Evolutionary conservation across 2,888 invertebrate species (phyloP).

Genomic region (Eudasyphora cyanicolor): DNA sequence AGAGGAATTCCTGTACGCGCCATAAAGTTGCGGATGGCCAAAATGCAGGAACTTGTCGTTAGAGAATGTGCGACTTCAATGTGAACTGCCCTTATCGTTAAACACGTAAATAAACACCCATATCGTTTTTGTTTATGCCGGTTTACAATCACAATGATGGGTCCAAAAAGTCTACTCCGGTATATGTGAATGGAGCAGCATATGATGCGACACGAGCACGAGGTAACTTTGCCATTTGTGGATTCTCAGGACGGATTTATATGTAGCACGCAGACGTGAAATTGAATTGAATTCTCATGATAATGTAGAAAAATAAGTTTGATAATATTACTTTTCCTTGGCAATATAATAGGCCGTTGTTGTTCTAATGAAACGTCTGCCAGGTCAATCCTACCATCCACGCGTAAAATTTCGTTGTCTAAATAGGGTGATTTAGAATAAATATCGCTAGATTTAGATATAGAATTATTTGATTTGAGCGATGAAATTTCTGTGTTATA

Average conservation of each 20-base stretch:
- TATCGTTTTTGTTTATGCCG: slow-evolving; percentile 36
- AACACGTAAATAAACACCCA: slow-evolving; percentile 57
- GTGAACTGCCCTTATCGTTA: slow-evolving; percentile 58
- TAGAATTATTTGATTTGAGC: background rate
- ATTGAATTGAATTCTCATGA: slow-evolving; percentile 35
- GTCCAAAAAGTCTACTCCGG: slow-evolving; percentile 48
- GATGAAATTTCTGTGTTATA: slow-evolving; percentile 40
- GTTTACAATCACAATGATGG: slow-evolving; percentile 30
- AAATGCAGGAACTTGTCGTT: slow-evolving; percentile 12
- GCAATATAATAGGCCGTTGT: slow-evolving; percentile 54
- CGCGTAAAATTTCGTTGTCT: slow-evolving; percentile 45
- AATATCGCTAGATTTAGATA: slow-evolving; percentile 37
- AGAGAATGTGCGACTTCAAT: no score
- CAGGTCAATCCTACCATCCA: slow-evolving; percentile 41
- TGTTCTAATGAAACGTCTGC: slow-evolving; percentile 19
- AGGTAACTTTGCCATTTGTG: no score
- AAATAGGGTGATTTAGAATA: slow-evolving; percentile 27
- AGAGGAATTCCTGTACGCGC: slow-evolving; percentile 32
- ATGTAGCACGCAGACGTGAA: slow-evolving; percentile 12
- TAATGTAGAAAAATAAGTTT: slow-evolving; percentile 17
- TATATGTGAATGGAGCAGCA: slow-evolving; percentile 10
- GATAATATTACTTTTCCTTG: slow-evolving; percentile 32
- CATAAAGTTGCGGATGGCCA: slow-evolving; percentile 37
- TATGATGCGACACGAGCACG: slow-evolving; percentile 21
- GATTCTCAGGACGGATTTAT: slow-evolving; percentile 8